Conservation (phyloP, 2,797 vertebrate species). For the Huso huso region DNA sequence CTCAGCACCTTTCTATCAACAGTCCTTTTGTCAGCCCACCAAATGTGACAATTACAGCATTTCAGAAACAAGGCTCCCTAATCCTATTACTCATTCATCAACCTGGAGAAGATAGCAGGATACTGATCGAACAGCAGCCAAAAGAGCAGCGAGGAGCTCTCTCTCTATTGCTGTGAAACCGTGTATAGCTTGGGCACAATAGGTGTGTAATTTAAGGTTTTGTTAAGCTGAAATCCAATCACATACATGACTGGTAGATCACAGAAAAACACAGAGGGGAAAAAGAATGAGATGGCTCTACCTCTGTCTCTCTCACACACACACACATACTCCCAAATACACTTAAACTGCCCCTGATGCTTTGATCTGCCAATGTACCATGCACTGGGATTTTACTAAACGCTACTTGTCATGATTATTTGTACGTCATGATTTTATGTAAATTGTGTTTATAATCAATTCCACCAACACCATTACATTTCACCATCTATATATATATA, state of each 20-base stretch:
- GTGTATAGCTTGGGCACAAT: slow-evolving; percentile 88
- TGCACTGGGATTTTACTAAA: no score
- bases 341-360: slow-evolving; percentile 35
- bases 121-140: slow-evolving; percentile 66
- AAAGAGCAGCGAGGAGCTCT: slow-evolving; percentile 62
- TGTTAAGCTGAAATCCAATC: slow-evolving; percentile 98
- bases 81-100: slow-evolving; percentile 92
- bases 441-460: no score
- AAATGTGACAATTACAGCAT: slow-evolving; percentile 70
- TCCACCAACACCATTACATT: no score
- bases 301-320: slow-evolving; percentile 38
- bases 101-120: slow-evolving; percentile 67
- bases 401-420: no score
- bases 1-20: slow-evolving; percentile 40
- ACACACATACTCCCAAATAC: slow-evolving; percentile 29
- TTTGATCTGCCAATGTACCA: slow-evolving; percentile 13
- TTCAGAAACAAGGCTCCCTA: slow-evolving; percentile 70
- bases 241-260: slow-evolving; percentile 98
- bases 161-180: slow-evolving; percentile 75
- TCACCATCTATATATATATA: no score
- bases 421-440: no score
- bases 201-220: slow-evolving; percentile 99
- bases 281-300: slow-evolving; percentile 71
- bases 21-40: slow-evolving; percentile 55
- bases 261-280: slow-evolving; percentile 83